Conservation (phyloP, 2,888 invertebrate genomes). For the Drosophila ustulata region DNA sequence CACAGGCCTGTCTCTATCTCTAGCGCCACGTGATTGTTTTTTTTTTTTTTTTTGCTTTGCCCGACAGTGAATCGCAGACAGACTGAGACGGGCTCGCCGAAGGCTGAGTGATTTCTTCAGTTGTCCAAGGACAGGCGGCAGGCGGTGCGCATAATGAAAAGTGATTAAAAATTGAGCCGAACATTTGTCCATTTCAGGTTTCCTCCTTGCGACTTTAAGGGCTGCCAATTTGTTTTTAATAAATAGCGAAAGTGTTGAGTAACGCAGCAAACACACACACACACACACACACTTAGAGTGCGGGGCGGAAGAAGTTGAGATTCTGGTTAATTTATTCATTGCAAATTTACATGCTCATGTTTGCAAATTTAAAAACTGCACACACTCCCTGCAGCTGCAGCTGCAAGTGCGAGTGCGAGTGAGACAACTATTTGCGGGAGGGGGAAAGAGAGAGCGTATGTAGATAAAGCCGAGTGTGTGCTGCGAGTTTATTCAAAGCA, state of each 20-base stretch:
- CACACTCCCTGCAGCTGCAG: slow-evolving; percentile 14
- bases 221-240: slow-evolving; percentile 72
- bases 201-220: slow-evolving; percentile 35
- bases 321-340: slow-evolving; percentile 75
- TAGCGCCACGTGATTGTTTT: slow-evolving; percentile 78
- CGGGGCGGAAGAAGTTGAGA: slow-evolving; percentile 15
- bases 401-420: too few relatives aligned
- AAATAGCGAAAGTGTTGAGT: slow-evolving; percentile 78
- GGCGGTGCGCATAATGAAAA: slow-evolving; percentile 62
- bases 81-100: slow-evolving; percentile 35
- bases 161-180: slow-evolving; percentile 68
- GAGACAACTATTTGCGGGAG: slow-evolving; percentile 23
- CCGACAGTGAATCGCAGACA: background rate
- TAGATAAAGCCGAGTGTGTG: slow-evolving; percentile 44
- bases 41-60: slow-evolving; percentile 37
- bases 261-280: slow-evolving; percentile 35
- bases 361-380: slow-evolving; percentile 78
- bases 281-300: background rate
- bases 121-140: slow-evolving; percentile 49
- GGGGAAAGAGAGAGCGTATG: background rate
- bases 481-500: slow-evolving; percentile 77
- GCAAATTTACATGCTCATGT: slow-evolving; percentile 80
- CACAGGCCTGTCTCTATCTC: slow-evolving; percentile 75
- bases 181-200: slow-evolving; percentile 27
- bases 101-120: slow-evolving; percentile 62